Conservation (phyloP, 2,113 vertebrate genomes). For the Dendrocopos noguchii region DNA sequence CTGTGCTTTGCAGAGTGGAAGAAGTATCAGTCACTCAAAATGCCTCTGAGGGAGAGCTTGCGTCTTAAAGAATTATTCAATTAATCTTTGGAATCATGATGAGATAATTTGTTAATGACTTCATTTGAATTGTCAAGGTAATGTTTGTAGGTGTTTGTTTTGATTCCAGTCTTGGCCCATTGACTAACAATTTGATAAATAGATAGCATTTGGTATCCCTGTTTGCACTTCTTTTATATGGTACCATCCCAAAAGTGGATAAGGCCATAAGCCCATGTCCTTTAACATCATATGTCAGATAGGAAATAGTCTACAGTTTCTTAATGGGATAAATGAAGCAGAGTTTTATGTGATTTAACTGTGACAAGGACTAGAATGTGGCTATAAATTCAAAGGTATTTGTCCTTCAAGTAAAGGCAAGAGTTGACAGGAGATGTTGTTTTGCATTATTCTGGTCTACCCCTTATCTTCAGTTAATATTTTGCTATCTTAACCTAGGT, state of each 20-base stretch:
- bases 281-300: neutral
- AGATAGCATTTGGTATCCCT: neutral
- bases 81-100: neutral
- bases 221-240: neutral
- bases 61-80: neutral
- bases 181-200: neutral
- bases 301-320: neutral
- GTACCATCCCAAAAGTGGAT: neutral
- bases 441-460: neutral
- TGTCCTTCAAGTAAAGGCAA: neutral
- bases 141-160: neutral
- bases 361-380: neutral
- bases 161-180: neutral
- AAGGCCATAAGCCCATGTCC: neutral
- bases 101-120: neutral
- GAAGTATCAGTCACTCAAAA: neutral
- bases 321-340: neutral
- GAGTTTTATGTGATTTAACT: neutral
- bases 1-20: neutral
- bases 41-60: neutral
- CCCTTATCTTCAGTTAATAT: neutral
- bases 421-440: neutral
- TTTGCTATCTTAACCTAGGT: neutral
- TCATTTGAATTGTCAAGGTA: neutral
- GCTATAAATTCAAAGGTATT: neutral